These are phyloP conservation scores for Scaptomyza caliginosa DNA, from an alignment of 2,888 invertebrate genomes.

Conservation along the genomic window DNA sequence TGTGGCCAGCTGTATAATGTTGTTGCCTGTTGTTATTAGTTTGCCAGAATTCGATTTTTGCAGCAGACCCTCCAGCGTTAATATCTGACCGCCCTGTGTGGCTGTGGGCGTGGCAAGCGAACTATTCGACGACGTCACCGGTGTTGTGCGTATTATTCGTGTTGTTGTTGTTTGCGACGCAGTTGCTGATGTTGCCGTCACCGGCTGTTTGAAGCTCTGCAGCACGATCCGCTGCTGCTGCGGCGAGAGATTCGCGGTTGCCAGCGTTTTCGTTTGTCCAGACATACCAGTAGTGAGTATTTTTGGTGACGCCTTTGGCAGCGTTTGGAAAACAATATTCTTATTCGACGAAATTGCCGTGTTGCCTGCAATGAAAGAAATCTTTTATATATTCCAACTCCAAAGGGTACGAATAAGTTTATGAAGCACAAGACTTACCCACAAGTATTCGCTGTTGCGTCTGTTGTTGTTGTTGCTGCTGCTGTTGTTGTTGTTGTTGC, in stretches of 20 bases:
- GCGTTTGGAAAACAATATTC: constrained; percentile 68
- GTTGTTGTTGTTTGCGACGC: constrained; percentile 44
- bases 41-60: constrained; percentile 74
- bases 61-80: constrained; percentile 82
- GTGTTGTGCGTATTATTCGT: constrained; percentile 59
- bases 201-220: constrained; percentile 82
- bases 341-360: constrained; percentile 74
- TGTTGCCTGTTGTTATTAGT: constrained; percentile 81
- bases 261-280: constrained; percentile 41
- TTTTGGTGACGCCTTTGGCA: constrained; percentile 56
- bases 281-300: constrained; percentile 54
- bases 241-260: constrained; percentile 79
- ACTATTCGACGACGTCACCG: constrained; percentile 27
- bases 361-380: constrained; percentile 57
- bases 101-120: constrained; percentile 69
- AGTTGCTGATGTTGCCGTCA: constrained; percentile 33
- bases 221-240: constrained; percentile 82
- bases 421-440: constrained; percentile 71
- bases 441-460: constrained; percentile 74
- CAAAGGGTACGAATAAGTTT: too few relatives aligned
- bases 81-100: constrained; percentile 85
- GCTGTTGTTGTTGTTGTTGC: constrained; percentile 45
- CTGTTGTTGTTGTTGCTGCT: constrained; percentile 25
- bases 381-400: not conserved
- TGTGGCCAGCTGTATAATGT: constrained; percentile 85